Percentiles rank a stretch among this genome's conserved stretches.
Evolutionary conservation across 37 sponge, comb jelly and placozoan genomes (phyloP).

Genomic region (Chondrosia reniformis): DNA sequence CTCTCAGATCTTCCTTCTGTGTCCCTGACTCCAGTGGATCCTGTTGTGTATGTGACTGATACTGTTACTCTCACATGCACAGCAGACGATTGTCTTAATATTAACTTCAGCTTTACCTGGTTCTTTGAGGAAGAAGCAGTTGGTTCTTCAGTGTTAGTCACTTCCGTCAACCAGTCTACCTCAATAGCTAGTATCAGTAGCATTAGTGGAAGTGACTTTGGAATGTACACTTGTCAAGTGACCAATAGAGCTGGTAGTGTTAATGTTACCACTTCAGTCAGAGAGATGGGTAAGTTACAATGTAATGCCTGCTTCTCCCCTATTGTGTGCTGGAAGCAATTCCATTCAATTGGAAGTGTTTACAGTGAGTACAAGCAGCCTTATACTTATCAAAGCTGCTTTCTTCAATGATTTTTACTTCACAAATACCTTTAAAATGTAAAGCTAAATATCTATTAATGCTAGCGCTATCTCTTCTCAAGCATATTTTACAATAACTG

Average conservation of each 20-base stretch:
- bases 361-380: too few species aligned
- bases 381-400: too few species aligned
- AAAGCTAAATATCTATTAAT: too few species aligned
- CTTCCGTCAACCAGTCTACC: too few species aligned
- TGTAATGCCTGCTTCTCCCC: too few species aligned
- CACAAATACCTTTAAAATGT: too few species aligned
- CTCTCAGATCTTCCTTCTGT: constrained; percentile 12
- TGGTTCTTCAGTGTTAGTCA: neutral
- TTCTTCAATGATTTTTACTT: too few species aligned
- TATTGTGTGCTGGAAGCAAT: too few species aligned
- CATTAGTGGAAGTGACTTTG: constrained; percentile 29
- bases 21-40: neutral
- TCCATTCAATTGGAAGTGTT: too few species aligned
- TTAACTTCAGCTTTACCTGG: neutral
- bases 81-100: neutral
- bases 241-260: constrained; percentile 54
- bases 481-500: too few species aligned
- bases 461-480: too few species aligned
- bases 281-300: neutral
- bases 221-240: constrained; percentile 53
- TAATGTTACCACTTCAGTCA: neutral
- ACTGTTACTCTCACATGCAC: constrained; percentile 8
- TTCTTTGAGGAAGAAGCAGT: neutral
- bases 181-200: neutral
- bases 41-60: neutral